phyloP scores from a whole-genome alignment of 1,140 invertebrate genomes.

The Drosophila lowei region DNA sequence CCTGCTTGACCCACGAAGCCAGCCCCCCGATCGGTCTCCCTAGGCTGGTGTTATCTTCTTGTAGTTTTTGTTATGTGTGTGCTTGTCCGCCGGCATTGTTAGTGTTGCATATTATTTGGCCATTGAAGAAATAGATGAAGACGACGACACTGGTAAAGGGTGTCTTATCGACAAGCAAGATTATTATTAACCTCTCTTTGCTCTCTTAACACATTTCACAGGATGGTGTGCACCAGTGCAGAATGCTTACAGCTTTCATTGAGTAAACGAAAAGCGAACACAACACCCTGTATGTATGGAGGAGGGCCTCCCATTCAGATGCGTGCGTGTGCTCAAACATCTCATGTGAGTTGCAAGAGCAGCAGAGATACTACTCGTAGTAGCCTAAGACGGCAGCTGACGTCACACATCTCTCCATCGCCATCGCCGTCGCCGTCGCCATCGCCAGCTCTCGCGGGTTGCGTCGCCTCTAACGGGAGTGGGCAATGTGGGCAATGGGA shows the following conservation, averaged over 20 bases:
- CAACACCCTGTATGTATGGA: too few species aligned
- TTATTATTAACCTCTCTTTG: too few species aligned
- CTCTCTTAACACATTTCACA: too few species aligned
- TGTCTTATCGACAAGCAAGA: slow-evolving; percentile 1
- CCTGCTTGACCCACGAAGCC: not conserved
- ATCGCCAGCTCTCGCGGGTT: slow-evolving; percentile 23
- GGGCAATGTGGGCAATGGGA: slow-evolving; percentile 1
- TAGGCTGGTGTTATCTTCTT: slow-evolving; percentile 40
- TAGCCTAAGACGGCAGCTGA: slow-evolving; percentile 14
- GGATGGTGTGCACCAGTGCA: not conserved
- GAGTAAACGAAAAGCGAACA: not conserved
- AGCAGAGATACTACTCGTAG: not conserved
- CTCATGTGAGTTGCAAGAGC: slow-evolving; percentile 57
- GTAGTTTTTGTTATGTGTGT: slow-evolving; percentile 18
- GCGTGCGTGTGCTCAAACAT: slow-evolving; percentile 20
- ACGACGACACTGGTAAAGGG: slow-evolving; percentile 14
- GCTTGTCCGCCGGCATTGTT: slow-evolving; percentile 27
- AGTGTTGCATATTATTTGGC: slow-evolving; percentile 58
- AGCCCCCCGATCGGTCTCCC: slow-evolving; percentile 22
- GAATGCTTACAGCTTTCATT: too few species aligned
- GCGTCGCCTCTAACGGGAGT: slow-evolving; percentile 52
- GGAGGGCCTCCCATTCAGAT: slow-evolving; percentile 11
- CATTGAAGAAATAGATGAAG: slow-evolving; percentile 45
- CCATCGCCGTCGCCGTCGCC: not conserved
- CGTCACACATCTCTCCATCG: slow-evolving; percentile 27